These are phyloP conservation scores for Drosophila basisetae DNA, from an alignment of 2,888 invertebrate species.

Conservation along the genomic window DNA sequence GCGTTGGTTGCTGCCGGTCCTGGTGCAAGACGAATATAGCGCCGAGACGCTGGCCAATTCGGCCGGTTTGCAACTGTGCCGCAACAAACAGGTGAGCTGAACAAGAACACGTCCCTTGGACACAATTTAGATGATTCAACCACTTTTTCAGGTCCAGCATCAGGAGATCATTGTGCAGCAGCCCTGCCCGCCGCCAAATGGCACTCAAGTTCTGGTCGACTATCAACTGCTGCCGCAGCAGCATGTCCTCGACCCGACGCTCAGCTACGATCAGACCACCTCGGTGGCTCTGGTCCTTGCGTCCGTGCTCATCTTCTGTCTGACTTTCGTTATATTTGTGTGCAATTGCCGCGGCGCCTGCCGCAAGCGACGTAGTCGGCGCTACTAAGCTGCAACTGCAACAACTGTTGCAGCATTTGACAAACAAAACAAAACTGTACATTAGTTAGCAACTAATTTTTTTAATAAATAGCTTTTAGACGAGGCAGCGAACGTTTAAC, in stretches of 20 bases:
- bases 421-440: conserved; percentile 50
- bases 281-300: conserved; percentile 88
- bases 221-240: conserved; percentile 86
- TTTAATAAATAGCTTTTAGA: conserved; percentile 71
- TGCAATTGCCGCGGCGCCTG: conserved; percentile 86
- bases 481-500: conserved; percentile 68
- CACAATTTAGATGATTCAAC: fast-evolving
- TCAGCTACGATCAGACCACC: conserved; percentile 87
- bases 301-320: conserved; percentile 87
- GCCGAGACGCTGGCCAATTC: conserved; percentile 88
- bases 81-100: conserved; percentile 89
- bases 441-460: conserved; percentile 74
- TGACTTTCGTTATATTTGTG: conserved; percentile 88
- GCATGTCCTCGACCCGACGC: conserved; percentile 86
- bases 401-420: conserved; percentile 10
- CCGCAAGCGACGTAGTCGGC: conserved; percentile 71
- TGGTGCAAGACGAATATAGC: conserved; percentile 89
- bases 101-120: not conserved
- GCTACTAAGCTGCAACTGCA: conserved; percentile 38
- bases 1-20: conserved; percentile 90
- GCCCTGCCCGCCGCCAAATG: conserved; percentile 92
- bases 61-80: conserved; percentile 87
- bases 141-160: conserved; percentile 89
- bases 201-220: conserved; percentile 89
- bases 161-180: conserved; percentile 95